A percentile compares a stretch with the other conserved stretches of the same genome.
These are phyloP conservation scores for Tinamus guttatus DNA, from an alignment of 2,113 vertebrate species.

Conservation along the genomic window DNA sequence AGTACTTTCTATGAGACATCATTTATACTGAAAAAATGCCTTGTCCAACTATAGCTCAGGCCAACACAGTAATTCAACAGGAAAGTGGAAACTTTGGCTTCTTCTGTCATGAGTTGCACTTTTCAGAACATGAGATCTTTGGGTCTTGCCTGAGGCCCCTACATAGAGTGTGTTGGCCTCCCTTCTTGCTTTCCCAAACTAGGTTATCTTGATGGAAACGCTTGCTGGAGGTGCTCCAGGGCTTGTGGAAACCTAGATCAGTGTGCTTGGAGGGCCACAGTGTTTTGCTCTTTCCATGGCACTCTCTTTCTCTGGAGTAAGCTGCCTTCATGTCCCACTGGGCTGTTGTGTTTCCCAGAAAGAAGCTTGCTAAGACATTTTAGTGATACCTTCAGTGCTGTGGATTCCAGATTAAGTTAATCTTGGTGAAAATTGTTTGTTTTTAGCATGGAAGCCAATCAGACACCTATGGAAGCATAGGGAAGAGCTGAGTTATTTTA, in stretches of 20 bases:
- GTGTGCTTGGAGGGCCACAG: background rate
- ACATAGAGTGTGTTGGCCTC: background rate
- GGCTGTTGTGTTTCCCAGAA: slow-evolving; percentile 4
- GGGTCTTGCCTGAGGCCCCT: background rate
- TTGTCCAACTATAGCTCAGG: background rate
- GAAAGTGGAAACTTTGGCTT: background rate
- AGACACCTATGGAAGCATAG: slow-evolving; percentile 14
- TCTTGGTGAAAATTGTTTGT: slow-evolving; percentile 16
- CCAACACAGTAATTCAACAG: background rate
- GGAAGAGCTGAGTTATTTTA: slow-evolving; percentile 53
- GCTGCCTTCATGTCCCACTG: rapidly evolving
- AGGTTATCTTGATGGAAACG: background rate
- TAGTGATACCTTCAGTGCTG: slow-evolving; percentile 26
- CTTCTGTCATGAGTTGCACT: background rate
- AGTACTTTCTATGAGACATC: background rate
- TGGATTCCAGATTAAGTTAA: slow-evolving; percentile 15
- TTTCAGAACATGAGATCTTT: background rate
- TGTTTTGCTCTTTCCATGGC: background rate
- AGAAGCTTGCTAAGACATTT: slow-evolving; percentile 10
- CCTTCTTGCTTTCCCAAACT: background rate
- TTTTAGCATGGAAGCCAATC: slow-evolving; percentile 20
- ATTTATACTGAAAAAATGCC: background rate
- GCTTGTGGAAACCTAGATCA: background rate
- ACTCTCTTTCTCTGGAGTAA: background rate
- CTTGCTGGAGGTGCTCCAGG: slow-evolving; percentile 11